phyloP scores from a whole-genome alignment of 2,888 invertebrate species.

The Apamea epomidion region DNA sequence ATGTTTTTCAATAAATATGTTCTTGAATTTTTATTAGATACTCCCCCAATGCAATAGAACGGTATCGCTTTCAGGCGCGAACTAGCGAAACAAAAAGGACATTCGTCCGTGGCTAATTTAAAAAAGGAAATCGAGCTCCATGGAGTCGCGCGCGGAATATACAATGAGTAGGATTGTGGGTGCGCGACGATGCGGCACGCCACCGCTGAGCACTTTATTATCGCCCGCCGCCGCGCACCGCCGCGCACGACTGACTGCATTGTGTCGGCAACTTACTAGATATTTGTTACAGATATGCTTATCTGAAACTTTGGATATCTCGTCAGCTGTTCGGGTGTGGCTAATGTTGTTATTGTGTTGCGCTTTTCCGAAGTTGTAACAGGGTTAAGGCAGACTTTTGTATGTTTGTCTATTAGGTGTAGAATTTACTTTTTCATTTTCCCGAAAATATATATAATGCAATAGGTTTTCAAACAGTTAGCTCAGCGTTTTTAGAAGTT shows the following conservation, averaged over 20 bases:
- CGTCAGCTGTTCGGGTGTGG: constrained; percentile 37
- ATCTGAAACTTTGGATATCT: constrained; percentile 55
- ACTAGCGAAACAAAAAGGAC: constrained; percentile 87
- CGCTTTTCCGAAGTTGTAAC: constrained; percentile 18
- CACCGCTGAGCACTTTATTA: constrained; percentile 85
- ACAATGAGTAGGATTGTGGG: constrained; percentile 85
- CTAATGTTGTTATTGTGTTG: constrained; percentile 41
- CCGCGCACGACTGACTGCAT: constrained; percentile 68
- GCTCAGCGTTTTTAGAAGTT: background rate
- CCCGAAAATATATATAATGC: background rate
- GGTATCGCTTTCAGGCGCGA: constrained; percentile 76
- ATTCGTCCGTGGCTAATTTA: constrained; percentile 89
- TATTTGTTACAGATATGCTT: constrained; percentile 64
- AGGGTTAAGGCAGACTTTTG: constrained; percentile 7
- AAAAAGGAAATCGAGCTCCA: constrained; percentile 88
- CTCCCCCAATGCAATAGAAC: constrained; percentile 71
- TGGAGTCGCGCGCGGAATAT: constrained; percentile 82
- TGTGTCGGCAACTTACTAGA: constrained; percentile 73
- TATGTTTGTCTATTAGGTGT: background rate
- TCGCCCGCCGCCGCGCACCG: constrained; percentile 71
- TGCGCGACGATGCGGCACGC: constrained; percentile 86
- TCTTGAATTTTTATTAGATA: constrained; percentile 75
- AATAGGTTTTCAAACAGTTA: background rate
- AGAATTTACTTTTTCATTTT: background rate
- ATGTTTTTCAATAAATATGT: constrained; percentile 68